Base-by-base conservation (phyloP, 2,888 invertebrate genomes). In the Xestia sexstrigata region DNA sequence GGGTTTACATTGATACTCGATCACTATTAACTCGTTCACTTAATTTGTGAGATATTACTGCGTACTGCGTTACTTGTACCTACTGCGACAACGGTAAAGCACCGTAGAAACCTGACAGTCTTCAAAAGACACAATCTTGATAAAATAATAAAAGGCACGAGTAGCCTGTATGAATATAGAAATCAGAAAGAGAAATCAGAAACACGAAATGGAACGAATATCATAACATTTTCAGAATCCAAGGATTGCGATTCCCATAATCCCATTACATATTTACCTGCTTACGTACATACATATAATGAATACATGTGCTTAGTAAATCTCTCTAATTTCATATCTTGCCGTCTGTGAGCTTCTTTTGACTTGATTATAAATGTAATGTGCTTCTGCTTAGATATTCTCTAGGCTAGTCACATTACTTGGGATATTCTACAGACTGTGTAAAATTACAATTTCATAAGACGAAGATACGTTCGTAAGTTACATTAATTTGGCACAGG, bases 1-100 rank as follows among this genome's bases (percentile, higher is more conserved):
- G 67, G 73, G 84, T 86, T 83, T 76, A 76, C 55, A 82, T n/a
- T 79, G 75, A 76, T 81, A 86, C 85, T 84, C 81, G 58, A 69
- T n/a, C 63, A 72, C 20, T 79, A 47, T 39, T 75, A 58, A 73
- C 23, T 66, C 49, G 13, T 30, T 63, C 72, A 66, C n/a, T 49
- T 49, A 35, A 63, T 68, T 79, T 82, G 30, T 35, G 17, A 26
- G 39, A 39, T 60, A 81, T 71, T 71, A 26, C n/a, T 74, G 7
- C 23, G 39, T 71, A 26, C n/a, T 74, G 7, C 23, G 39, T 42
- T 17, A 49, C 58, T 42, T 20, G 2, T 35, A 45, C n/a, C n/a
- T n/a, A n/a, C 35, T 45, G 52, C 23, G 35, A 55, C 35, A 39
- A 63, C 15, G 39, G 11, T 42, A 42, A 58, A 66, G 45, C 39